Evolutionary conservation across 2,888 invertebrate genomes (phyloP).

Genomic region (Lapara coniferarum): DNA sequence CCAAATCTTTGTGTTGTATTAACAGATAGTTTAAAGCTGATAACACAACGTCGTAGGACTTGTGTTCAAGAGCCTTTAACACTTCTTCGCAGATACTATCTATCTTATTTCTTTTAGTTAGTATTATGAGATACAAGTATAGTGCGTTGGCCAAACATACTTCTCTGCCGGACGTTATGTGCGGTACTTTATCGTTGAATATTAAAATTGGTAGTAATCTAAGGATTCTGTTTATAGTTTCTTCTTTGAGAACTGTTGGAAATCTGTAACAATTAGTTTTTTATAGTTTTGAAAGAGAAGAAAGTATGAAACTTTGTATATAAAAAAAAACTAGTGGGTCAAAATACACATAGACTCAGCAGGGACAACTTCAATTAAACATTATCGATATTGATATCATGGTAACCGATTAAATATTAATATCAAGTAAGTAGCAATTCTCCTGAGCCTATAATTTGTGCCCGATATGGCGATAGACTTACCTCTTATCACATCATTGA

Average conservation of each 20-base stretch:
- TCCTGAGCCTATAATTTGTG: too few species aligned
- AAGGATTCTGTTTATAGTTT: constrained; percentile 40
- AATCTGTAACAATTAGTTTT: constrained; percentile 51
- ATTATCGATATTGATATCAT: too few species aligned
- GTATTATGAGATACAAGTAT: constrained; percentile 44
- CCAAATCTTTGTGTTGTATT: constrained; percentile 44
- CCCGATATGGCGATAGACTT: too few species aligned
- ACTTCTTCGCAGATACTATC: constrained; percentile 37
- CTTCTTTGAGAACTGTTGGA: constrained; percentile 42
- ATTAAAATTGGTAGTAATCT: constrained; percentile 45
- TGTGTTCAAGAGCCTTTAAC: constrained; percentile 44
- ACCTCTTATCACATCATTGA: too few species aligned
- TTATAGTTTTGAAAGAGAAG: too few species aligned
- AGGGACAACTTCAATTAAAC: too few species aligned
- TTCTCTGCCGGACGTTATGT: constrained; percentile 52
- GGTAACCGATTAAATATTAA: too few species aligned
- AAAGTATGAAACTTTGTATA: too few species aligned
- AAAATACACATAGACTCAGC: background rate
- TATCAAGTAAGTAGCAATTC: too few species aligned
- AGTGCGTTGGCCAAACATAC: constrained; percentile 55
- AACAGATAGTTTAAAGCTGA: constrained; percentile 51
- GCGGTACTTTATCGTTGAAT: constrained; percentile 36
- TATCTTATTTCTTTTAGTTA: constrained; percentile 35
- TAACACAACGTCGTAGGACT: constrained; percentile 52
- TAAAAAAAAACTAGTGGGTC: background rate